Conservation (phyloP, 2,888 invertebrate genomes). For the Netelia fuscicornis region DNA sequence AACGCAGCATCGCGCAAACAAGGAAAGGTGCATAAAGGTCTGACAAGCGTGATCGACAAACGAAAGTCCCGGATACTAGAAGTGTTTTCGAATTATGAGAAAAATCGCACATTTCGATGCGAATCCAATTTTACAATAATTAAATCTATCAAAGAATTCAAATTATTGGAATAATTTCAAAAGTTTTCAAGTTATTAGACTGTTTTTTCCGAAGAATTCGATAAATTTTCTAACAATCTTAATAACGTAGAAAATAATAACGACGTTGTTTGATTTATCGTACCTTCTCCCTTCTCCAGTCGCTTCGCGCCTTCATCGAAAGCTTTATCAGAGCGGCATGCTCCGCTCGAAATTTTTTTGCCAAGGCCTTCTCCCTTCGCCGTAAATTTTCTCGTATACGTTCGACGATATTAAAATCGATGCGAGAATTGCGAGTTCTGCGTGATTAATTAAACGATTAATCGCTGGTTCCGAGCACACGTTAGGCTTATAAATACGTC, state of each 20-base stretch:
- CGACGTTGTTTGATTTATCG: too few relatives aligned
- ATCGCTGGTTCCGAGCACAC: conserved; percentile 70
- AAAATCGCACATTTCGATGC: too few relatives aligned
- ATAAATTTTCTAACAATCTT: too few relatives aligned
- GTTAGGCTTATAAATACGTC: conserved; percentile 46
- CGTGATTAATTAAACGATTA: conserved; percentile 78
- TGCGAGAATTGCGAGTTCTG: conserved; percentile 22
- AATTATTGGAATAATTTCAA: too few relatives aligned
- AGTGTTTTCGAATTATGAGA: too few relatives aligned
- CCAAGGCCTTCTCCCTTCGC: too few relatives aligned
- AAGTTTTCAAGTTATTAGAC: too few relatives aligned
- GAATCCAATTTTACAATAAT: too few relatives aligned
- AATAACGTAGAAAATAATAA: too few relatives aligned
- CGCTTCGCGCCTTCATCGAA: neutral
- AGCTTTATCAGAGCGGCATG: neutral
- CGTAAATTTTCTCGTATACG: neutral
- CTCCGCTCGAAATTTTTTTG: neutral
- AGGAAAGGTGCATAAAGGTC: conserved; percentile 16
- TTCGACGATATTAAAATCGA: conserved; percentile 5
- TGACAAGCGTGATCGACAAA: neutral
- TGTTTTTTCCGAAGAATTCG: too few relatives aligned
- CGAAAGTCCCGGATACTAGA: neutral
- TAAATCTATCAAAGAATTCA: too few relatives aligned
- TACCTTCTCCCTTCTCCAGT: too few relatives aligned
- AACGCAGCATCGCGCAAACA: neutral